phyloP scores from a whole-genome alignment of 2,113 vertebrate genomes.

The Romanogobio albipinnatus region DNA sequence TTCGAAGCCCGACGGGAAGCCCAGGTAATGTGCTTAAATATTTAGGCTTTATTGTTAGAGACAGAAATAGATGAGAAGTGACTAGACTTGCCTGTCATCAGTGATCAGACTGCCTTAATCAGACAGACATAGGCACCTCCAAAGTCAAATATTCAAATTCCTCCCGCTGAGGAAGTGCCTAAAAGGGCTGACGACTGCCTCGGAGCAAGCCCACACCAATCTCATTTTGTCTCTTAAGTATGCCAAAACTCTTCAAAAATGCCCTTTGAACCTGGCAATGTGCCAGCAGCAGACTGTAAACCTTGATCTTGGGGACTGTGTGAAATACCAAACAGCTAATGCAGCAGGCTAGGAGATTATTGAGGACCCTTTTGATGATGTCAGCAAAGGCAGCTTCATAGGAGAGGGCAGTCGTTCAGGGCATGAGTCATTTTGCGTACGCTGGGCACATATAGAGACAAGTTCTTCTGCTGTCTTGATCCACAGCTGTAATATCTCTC shows the following conservation, averaged over 20 bases:
- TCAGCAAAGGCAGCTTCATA: constrained; percentile 64
- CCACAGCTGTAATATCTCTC: background rate
- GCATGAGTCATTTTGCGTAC: constrained; percentile 52
- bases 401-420: constrained; percentile 45
- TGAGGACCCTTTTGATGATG: constrained; percentile 64
- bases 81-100: constrained; percentile 49
- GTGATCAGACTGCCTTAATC: constrained; percentile 55
- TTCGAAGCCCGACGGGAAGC: constrained; percentile 31
- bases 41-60: constrained; percentile 49
- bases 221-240: constrained; percentile 39
- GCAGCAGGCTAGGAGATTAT: constrained; percentile 71
- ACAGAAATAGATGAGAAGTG: constrained; percentile 46
- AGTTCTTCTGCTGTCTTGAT: background rate
- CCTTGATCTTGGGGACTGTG: constrained; percentile 68
- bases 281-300: constrained; percentile 66
- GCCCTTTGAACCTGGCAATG: constrained; percentile 59
- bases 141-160: constrained; percentile 31
- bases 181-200: constrained; percentile 33
- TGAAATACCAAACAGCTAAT: constrained; percentile 68
- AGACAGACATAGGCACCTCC: constrained; percentile 46
- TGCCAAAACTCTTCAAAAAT: constrained; percentile 36
- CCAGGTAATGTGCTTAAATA: constrained; percentile 59
- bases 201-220: constrained; percentile 20
- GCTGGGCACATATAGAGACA: constrained; percentile 22
- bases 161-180: constrained; percentile 16